Conservation (phyloP, 2,113 vertebrate genomes). For the Megatriorchis doriae region DNA sequence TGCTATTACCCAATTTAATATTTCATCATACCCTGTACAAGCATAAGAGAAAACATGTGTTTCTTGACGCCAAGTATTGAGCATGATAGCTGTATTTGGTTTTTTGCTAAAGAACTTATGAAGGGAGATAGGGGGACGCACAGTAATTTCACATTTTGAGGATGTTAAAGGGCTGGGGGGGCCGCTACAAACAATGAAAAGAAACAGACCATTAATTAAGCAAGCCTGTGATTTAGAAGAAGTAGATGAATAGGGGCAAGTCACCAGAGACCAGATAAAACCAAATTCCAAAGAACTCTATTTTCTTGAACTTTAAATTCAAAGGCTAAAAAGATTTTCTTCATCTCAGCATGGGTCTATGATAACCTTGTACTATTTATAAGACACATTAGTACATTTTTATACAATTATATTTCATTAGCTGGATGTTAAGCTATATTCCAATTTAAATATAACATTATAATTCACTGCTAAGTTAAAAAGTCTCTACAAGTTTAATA, state of each 20-base stretch:
- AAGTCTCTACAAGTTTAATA: background rate
- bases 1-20: constrained; percentile 27
- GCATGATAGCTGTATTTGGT: fast-evolving
- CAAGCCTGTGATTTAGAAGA: constrained; percentile 4
- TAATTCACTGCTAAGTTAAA: background rate
- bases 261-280: constrained; percentile 18
- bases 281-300: background rate
- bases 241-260: constrained; percentile 9
- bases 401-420: constrained; percentile 14
- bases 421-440: background rate
- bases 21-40: constrained; percentile 16
- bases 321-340: background rate
- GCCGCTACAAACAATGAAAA: background rate
- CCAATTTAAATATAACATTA: background rate
- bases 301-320: constrained; percentile 18
- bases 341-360: background rate
- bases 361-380: background rate
- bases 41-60: background rate
- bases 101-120: background rate
- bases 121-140: background rate
- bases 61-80: background rate
- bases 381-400: background rate
- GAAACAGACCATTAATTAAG: background rate
- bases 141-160: background rate
- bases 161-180: background rate